Evolutionary conservation across 2,888 invertebrate genomes (phyloP), one percentile per base, ranked within the genome.

Genomic region (Noctua fimbriata): DNA sequence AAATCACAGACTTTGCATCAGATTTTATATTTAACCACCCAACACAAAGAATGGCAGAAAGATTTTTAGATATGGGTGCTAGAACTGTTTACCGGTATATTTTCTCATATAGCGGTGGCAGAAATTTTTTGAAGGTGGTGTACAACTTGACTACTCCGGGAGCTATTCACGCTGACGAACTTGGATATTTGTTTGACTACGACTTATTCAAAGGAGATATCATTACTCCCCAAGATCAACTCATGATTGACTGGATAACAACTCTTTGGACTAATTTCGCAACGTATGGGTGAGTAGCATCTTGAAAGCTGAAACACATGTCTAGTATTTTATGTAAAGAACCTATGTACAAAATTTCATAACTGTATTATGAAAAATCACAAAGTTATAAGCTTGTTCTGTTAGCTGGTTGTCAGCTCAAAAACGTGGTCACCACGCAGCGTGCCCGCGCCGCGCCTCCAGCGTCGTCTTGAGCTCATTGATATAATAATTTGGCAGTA

Each of bases 241-340:
- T 82, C 0, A 69, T 86, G 18, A 83, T 86, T 67, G 82, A 90
- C 44, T 69, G 81, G 36, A 76, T 85, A 60, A 84, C 87, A 4
- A 86, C 76, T 16, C 78, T 88, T 44, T 90, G 90, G 90, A 85
- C 87, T 5, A 91, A 90, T 55, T 91, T 90, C 60, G 90, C 84
- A 2, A 88, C 41, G 14, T 76, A 55, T 28, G 72, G 78, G 78
- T 73, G 18, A 70, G 82, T 47, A 36, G 36, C 4, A 36, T 36
- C 36, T 36, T n/a, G n/a, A n/a, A n/a, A n/a, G n/a, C n/a, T n/a
- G n/a, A n/a, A n/a, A n/a, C n/a, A n/a, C n/a, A n/a, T n/a, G n/a
- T n/a, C n/a, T n/a, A n/a, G n/a, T n/a, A n/a, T n/a, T n/a, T n/a
- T n/a, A n/a, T n/a, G n/a, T n/a, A n/a, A n/a, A n/a, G n/a, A n/a